These are phyloP conservation scores for Aix galericulata DNA, from an alignment of 2,113 vertebrate species.

Conservation along the genomic window DNA sequence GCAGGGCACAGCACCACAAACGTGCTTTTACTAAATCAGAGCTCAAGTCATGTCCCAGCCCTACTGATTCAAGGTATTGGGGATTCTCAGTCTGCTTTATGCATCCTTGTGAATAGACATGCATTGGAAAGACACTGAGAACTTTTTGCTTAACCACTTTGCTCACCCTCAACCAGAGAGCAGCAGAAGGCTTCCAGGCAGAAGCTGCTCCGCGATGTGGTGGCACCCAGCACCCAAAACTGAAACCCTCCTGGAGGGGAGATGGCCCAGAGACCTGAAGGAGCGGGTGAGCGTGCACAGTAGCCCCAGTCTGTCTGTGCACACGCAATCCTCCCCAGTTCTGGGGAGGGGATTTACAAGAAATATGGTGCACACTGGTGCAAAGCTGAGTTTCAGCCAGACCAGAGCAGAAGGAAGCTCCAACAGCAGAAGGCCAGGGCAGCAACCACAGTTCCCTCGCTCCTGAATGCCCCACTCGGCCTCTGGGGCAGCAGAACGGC, in stretches of 20 bases:
- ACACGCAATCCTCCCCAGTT: no score
- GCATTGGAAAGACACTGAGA: background rate
- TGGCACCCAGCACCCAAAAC: constrained; percentile 42
- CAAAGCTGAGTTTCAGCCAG: background rate
- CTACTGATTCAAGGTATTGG: fast-evolving
- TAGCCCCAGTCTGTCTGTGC: background rate
- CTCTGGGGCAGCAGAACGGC: no score
- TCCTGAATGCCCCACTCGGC: fast-evolving
- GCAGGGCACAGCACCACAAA: background rate
- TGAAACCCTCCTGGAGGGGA: constrained; percentile 10
- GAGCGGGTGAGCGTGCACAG: background rate
- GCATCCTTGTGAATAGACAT: background rate
- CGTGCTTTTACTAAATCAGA: no score
- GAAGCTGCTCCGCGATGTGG: constrained; percentile 64
- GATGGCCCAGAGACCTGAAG: constrained; percentile 2
- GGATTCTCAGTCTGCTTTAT: background rate
- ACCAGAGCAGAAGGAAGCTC: no score
- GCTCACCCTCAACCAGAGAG: background rate
- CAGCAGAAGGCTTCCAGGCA: background rate
- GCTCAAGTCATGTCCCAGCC: background rate
- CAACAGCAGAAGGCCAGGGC: background rate
- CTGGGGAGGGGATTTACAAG: fast-evolving
- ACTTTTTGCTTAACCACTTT: background rate
- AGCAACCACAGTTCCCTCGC: no score
- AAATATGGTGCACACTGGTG: no score